phyloP scores from a whole-genome alignment of 1,140 invertebrate genomes.

The Heliconius hewitsoni region DNA sequence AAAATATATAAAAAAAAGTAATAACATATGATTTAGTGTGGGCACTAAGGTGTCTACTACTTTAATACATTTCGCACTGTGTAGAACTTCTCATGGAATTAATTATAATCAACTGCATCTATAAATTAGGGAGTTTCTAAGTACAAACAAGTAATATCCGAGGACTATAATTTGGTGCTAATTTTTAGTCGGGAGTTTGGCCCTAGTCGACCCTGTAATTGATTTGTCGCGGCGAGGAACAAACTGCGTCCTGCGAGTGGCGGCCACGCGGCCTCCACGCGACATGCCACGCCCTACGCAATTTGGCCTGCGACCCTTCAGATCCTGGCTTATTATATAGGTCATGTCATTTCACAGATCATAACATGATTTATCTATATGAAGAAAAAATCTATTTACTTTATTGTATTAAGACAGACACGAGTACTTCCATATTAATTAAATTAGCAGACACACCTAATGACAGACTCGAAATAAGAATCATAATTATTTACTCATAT shows the following conservation, averaged over 20 bases:
- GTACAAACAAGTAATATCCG: conserved; percentile 70
- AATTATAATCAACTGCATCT: conserved; percentile 43
- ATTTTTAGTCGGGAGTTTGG: conserved; percentile 66
- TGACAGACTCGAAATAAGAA: too few relatives aligned
- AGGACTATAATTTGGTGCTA: conserved; percentile 73
- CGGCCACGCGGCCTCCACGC: conserved; percentile 47
- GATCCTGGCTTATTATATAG: conserved; percentile 16
- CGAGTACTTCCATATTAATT: too few relatives aligned
- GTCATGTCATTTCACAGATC: conserved; percentile 4
- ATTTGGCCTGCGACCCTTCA: conserved; percentile 28
- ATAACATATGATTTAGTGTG: background rate
- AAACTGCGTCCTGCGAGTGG: conserved; percentile 41
- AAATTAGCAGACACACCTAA: too few relatives aligned
- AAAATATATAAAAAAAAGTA: too few relatives aligned
- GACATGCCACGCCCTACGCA: conserved; percentile 51
- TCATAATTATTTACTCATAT: too few relatives aligned
- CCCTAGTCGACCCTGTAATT: conserved; percentile 68
- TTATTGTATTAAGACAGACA: too few relatives aligned
- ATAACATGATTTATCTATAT: background rate
- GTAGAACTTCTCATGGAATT: conserved; percentile 24
- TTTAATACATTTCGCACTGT: background rate
- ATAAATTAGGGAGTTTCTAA: conserved; percentile 68
- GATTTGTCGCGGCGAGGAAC: conserved; percentile 66
- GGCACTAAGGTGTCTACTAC: background rate
- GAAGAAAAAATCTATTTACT: background rate